Base-by-base conservation (phyloP, 2,113 vertebrate species). In the Psephotus haematonotus region DNA sequence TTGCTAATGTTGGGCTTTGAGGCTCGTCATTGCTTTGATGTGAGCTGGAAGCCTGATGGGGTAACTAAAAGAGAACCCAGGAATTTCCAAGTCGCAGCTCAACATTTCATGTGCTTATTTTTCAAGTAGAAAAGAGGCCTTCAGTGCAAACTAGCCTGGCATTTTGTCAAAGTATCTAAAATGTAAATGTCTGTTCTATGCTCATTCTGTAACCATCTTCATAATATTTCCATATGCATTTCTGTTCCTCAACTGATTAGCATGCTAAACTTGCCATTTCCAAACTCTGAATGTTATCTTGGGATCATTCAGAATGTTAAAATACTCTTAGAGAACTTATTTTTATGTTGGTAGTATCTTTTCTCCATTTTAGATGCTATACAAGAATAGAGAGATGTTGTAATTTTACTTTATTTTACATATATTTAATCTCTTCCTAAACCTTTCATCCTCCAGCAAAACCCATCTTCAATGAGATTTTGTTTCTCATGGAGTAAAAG, bases 401-500 rank as follows among this genome's bases (percentile, higher is more conserved):
- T 47, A 1, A 25, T 63, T 79, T 72, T 37, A 33, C n/a, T 77
- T 76, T 76, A 11, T 71, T 71, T 79, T 39, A 43, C 17, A 35
- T 37, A 33, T 12, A 43, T 64, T 82, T 76, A 33, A 71, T 43
- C 64, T 92, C 19, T 88, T 85, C 23, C 33, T 64, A 41, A 88
- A 55, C 6, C 3, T 72, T 86, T 88, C 15, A 3, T 77, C 5
- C 11, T 68, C 20, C 35, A 68, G 37, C 12, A 72, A 76, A 79
- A 17, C 5, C 22, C 7, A 60, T 2, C n/a, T 71, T 75, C 11
- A 14, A 59, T 68, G 47, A 33, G 20, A n/a, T 43, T 35, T 64
- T 39, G 2, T 2, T 13, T 62, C 11, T 39, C 4, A 16, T 0
- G 2, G 1, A 52, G 41, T 41, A 49, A 68, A 79, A 70, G 2